A percentile compares a stretch with the other conserved stretches of the same genome.
These are phyloP conservation scores for Brienomyrus longianalis DNA, from an alignment of 2,113 vertebrate species.

Conservation along the genomic window DNA sequence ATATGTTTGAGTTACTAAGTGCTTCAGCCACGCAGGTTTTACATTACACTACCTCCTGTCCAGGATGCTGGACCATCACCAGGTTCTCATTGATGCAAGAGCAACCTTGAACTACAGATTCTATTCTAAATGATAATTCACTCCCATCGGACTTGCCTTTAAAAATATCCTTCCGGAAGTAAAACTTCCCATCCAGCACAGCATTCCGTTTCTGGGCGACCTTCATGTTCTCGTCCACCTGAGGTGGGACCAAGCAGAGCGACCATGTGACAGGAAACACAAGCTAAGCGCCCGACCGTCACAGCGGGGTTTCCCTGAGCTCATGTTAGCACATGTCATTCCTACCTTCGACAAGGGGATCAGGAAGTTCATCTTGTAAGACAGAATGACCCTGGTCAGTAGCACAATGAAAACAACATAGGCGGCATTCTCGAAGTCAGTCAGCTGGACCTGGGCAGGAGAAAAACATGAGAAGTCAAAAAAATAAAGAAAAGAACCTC, in stretches of 20 bases:
- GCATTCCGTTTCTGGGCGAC: slow-evolving; percentile 88
- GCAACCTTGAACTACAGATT: not conserved
- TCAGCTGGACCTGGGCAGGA: slow-evolving; percentile 79
- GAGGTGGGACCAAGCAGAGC: not conserved
- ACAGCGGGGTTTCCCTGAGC: not conserved
- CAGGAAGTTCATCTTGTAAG: slow-evolving; percentile 94
- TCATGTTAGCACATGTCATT: not conserved
- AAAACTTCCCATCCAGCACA: slow-evolving; percentile 83
- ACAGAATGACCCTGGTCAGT: slow-evolving; percentile 92
- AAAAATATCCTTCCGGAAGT: slow-evolving; percentile 92
- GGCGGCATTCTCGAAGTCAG: slow-evolving; percentile 95
- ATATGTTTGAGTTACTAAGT: not conserved
- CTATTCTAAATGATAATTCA: not conserved
- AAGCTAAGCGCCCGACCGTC: not conserved
- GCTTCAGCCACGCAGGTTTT: not conserved
- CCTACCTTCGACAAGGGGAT: slow-evolving; percentile 93
- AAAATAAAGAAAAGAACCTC: not conserved
- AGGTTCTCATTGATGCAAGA: not conserved
- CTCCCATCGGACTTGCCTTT: slow-evolving; percentile 65
- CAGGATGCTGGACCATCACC: not conserved
- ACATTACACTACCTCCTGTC: not conserved
- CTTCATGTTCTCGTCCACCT: slow-evolving; percentile 99
- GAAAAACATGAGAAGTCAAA: not conserved
- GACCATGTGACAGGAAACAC: not conserved
- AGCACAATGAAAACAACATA: slow-evolving; percentile 96